These are phyloP conservation scores for Akabosia matsudoensis DNA, from an alignment of 1,140 invertebrate species.

Conservation along the genomic window DNA sequence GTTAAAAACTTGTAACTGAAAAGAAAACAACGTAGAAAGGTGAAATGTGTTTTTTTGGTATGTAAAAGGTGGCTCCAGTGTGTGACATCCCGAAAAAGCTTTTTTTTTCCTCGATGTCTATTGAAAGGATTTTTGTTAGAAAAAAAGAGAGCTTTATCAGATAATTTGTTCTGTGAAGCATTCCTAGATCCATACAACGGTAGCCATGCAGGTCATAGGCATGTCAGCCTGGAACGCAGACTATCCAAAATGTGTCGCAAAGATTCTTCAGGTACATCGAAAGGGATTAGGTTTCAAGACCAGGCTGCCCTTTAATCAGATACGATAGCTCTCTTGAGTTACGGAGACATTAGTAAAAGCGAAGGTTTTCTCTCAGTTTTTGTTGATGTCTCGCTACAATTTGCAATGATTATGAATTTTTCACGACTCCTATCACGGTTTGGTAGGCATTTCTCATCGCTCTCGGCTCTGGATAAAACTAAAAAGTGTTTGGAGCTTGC, in stretches of 20 bases:
- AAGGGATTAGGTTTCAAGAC: not conserved
- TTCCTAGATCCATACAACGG: not conserved
- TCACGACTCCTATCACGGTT: no score
- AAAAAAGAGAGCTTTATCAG: conserved; percentile 13
- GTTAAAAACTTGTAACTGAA: not conserved
- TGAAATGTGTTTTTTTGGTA: not conserved
- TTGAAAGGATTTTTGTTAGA: not conserved
- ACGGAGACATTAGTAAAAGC: no score
- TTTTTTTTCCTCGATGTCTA: no score
- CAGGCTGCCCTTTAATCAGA: not conserved
- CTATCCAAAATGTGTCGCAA: not conserved
- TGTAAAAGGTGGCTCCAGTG: not conserved
- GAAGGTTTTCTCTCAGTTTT: no score
- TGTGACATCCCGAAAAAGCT: no score
- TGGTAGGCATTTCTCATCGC: not conserved
- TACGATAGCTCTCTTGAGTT: not conserved
- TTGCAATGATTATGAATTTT: not conserved
- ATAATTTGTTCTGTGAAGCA: not conserved
- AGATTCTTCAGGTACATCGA: not conserved
- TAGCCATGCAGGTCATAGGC: no score
- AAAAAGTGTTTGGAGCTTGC: no score
- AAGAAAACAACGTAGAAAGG: not conserved
- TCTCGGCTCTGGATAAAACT: no score
- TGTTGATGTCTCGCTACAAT: no score
- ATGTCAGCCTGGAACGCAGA: no score